Base-by-base conservation (phyloP, 2,888 invertebrate species). In the Drosophila neoperkinsi region DNA sequence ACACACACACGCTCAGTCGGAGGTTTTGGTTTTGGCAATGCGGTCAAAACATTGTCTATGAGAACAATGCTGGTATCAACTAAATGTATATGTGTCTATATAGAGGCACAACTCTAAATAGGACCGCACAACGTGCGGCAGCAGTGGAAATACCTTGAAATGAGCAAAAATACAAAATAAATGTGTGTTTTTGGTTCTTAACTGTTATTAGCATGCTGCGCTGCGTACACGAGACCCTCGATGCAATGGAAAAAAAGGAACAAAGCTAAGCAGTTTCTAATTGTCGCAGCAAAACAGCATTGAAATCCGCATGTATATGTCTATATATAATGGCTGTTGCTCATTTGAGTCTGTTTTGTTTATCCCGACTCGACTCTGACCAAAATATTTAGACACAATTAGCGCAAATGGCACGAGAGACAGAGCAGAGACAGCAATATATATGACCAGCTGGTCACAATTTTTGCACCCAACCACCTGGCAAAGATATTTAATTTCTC, bases 41-140 rank as follows among this genome's bases (percentile, higher is more conserved):
- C 90, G 93, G 93, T 92, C 92, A 92, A 91, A 92, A 92, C 91
- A 92, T 85, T 90, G 82, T 89, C 89, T 74, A 70, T 69, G 68
- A 58, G 56, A 76, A 86, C 81, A 88, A 92, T 83, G 91, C 86
- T 60, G 77, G 73, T 63, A 41, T 43, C 43, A 43, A 57, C 43
- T 18, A 21, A 46, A 43, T 31, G 3, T 34, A 46, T 53, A 34
- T 53, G 13, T 34, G 4, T 33, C 16, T 33, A 53, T 53, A 36
- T 50, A 46, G 58, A 25, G 36, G 18, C 36, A 18, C 28, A 60
- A 59, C 36, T 34, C 53, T 58, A 56, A 46, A 25, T 21, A 68
- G 77, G 88, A 90, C 89, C 91, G 71, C 91, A 84, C 90, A 85
- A 74, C 68, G 82, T 55, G 70, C 55, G 61, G 50, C 62, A 52